These are phyloP conservation scores for Coenonympha arcania DNA, from an alignment of 2,888 invertebrate species.

Conservation along the genomic window DNA sequence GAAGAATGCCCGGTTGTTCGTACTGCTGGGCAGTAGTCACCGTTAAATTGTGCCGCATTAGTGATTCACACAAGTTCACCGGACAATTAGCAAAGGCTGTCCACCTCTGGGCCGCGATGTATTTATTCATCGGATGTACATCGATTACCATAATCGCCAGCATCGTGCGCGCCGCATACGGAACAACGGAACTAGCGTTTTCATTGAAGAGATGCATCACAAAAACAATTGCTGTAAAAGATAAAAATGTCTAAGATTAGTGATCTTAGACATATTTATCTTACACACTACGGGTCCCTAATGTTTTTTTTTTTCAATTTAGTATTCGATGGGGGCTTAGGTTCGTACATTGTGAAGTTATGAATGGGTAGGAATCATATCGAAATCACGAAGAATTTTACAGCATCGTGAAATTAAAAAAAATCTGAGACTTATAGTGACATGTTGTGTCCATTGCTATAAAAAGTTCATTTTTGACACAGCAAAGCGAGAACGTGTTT, in stretches of 20 bases:
- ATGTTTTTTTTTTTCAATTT: too few species aligned
- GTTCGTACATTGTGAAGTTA: too few species aligned
- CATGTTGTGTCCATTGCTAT: too few species aligned
- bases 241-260: too few species aligned
- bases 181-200: slow-evolving; percentile 50
- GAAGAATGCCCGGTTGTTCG: slow-evolving; percentile 37
- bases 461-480: too few species aligned
- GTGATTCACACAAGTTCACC: slow-evolving; percentile 68
- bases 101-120: slow-evolving; percentile 67
- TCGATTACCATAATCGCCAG: slow-evolving; percentile 73
- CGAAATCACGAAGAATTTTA: too few species aligned
- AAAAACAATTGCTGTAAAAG: slow-evolving; percentile 21
- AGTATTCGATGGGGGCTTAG: too few species aligned
- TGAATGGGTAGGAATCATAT: too few species aligned
- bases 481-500: too few species aligned
- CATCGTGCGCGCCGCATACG: slow-evolving; percentile 68
- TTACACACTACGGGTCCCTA: too few species aligned
- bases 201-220: slow-evolving; percentile 54
- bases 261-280: slow-evolving; percentile 4
- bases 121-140: slow-evolving; percentile 73
- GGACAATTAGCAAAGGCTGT: slow-evolving; percentile 74
- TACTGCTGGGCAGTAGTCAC: slow-evolving; percentile 34
- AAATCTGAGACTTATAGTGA: too few species aligned
- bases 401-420: too few species aligned
- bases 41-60: slow-evolving; percentile 60